A percentile compares a stretch with the other conserved stretches of the same genome.
Evolutionary conservation across 2,797 vertebrate species (phyloP).

Genomic region (Remorina albescens): DNA sequence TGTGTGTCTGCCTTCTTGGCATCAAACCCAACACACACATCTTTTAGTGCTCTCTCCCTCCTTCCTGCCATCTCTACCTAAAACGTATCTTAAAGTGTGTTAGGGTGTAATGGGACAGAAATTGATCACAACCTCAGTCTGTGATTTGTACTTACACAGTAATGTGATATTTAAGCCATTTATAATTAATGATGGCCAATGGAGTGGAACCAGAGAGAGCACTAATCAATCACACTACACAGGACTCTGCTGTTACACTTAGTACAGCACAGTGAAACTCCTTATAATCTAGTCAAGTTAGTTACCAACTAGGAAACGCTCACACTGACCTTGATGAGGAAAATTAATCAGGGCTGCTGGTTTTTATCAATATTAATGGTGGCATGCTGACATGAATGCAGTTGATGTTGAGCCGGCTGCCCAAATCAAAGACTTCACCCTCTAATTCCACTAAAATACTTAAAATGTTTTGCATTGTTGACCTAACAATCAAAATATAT

Average conservation of each 20-base stretch:
- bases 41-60: neutral
- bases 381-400: slow-evolving; percentile 28
- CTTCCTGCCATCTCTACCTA: slow-evolving; percentile 14
- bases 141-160: slow-evolving; percentile 60
- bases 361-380: slow-evolving; percentile 32
- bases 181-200: slow-evolving; percentile 63
- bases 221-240: slow-evolving; percentile 64
- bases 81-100: slow-evolving; percentile 45
- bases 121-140: slow-evolving; percentile 60
- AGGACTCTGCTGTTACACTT: slow-evolving; percentile 39
- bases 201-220: slow-evolving; percentile 63
- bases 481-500: neutral
- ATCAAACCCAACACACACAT: slow-evolving; percentile 1
- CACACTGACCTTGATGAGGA: slow-evolving; percentile 18
- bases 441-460: too few relatives aligned
- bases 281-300: slow-evolving; percentile 42
- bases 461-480: too few relatives aligned
- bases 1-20: slow-evolving; percentile 3
- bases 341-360: slow-evolving; percentile 10
- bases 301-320: slow-evolving; percentile 32
- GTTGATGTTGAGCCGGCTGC: too few relatives aligned
- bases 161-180: slow-evolving; percentile 72
- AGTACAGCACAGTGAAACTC: slow-evolving; percentile 46
- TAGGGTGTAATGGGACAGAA: slow-evolving; percentile 44
- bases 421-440: slow-evolving; percentile 15